Percentiles rank a stretch among this genome's conserved stretches.
Evolutionary conservation across 2,797 vertebrate species (phyloP).

Genomic region (Molossus alvarezi): DNA sequence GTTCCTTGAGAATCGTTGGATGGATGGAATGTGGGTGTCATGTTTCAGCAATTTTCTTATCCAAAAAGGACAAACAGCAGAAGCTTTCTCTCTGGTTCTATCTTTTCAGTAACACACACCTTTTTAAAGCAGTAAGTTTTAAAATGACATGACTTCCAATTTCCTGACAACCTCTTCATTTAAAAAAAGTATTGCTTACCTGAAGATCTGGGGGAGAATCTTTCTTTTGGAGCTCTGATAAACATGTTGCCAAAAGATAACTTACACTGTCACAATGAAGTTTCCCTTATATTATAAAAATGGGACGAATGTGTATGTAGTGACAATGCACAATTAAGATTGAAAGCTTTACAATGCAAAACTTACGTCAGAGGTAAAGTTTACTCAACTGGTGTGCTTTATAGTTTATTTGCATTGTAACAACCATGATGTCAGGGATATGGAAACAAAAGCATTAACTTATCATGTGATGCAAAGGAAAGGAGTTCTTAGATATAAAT

Average conservation of each 20-base stretch:
- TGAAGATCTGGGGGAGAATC: not conserved
- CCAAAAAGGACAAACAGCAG: not conserved
- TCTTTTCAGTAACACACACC: not conserved
- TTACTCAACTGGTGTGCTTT: not conserved
- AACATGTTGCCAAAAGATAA: conserved; percentile 16
- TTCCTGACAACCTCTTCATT: not conserved
- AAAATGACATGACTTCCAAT: not conserved
- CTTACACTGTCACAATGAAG: not conserved
- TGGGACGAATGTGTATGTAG: not conserved
- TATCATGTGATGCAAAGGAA: not conserved
- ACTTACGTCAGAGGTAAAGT: not conserved
- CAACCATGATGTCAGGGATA: not conserved
- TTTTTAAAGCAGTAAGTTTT: not conserved
- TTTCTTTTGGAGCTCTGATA: not conserved
- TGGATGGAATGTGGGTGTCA: not conserved
- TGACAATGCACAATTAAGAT: not conserved
- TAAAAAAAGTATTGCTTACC: not conserved
- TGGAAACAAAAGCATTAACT: not conserved
- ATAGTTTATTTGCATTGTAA: not conserved
- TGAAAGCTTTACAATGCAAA: not conserved
- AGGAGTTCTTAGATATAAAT: not conserved
- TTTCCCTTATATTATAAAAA: conserved; percentile 27
- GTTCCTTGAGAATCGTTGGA: not conserved
- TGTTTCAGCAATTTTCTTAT: not conserved
- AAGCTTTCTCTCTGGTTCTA: not conserved